phyloP scores from a whole-genome alignment of 1,140 invertebrate species.

The Schlechtendalia chinensis region DNA sequence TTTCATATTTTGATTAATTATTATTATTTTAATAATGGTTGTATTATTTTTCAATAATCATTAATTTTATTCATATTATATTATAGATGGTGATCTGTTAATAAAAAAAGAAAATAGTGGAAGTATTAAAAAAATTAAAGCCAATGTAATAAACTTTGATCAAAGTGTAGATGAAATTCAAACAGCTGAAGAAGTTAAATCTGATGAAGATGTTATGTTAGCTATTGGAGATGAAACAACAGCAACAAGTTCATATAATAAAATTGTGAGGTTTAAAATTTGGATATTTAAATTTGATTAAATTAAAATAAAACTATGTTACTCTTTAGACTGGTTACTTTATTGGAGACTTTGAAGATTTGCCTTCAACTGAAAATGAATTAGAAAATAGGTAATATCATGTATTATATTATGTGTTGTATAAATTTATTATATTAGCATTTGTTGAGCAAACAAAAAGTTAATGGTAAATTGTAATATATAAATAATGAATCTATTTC shows the following conservation, averaged over 20 bases:
- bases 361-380: conserved; percentile 40
- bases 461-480: no score
- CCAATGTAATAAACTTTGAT: conserved; percentile 52
- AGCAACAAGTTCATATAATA: conserved; percentile 50
- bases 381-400: conserved; percentile 44
- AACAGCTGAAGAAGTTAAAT: conserved; percentile 51
- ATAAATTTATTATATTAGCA: background rate
- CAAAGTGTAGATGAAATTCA: conserved; percentile 53
- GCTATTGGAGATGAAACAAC: conserved; percentile 27
- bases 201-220: conserved; percentile 51
- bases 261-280: background rate
- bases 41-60: no score
- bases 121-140: conserved; percentile 50
- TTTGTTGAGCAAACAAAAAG: no score
- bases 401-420: background rate
- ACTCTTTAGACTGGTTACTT: conserved; percentile 41
- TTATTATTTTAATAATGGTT: no score
- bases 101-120: conserved; percentile 55
- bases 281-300: background rate
- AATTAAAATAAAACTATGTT: background rate
- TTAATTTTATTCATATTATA: background rate
- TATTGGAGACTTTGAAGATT: conserved; percentile 47
- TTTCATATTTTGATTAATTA: no score
- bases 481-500: no score
- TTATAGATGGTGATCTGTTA: conserved; percentile 50